Evolutionary conservation across 2,113 vertebrate species (phyloP).

Genomic region (Melanocharis versteri): DNA sequence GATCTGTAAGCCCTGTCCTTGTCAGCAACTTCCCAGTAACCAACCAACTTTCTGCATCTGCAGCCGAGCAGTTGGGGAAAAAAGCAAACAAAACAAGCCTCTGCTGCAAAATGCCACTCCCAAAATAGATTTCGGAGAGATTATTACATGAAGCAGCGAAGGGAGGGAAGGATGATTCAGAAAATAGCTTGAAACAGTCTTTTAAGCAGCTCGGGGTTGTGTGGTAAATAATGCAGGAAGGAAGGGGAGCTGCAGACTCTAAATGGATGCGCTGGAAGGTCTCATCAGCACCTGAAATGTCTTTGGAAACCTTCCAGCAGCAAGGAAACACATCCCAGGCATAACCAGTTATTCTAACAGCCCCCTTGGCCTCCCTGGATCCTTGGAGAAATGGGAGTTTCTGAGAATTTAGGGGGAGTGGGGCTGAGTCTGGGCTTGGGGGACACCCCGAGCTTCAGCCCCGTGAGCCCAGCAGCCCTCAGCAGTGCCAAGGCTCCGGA

Average conservation of each 20-base stretch:
- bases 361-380: background rate
- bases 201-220: background rate
- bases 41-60: background rate
- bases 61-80: background rate
- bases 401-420: background rate
- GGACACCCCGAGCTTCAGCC: background rate
- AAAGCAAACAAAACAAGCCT: background rate
- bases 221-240: constrained; percentile 63
- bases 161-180: constrained; percentile 23
- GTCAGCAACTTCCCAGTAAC: background rate
- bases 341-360: background rate
- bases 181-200: constrained; percentile 26
- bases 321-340: background rate
- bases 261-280: constrained; percentile 57
- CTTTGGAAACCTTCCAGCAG: constrained; percentile 14
- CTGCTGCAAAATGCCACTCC: constrained; percentile 34
- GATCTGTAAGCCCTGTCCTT: background rate
- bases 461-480: background rate
- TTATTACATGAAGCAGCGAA: constrained; percentile 2
- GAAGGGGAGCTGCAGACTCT: constrained; percentile 39
- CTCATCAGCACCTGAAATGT: background rate
- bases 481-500: background rate
- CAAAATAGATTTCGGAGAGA: constrained; percentile 12
- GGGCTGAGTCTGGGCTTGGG: background rate
- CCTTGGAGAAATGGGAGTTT: background rate